These are phyloP conservation scores for Micrastur ruficollis DNA, from an alignment of 2,797 vertebrate species.

Conservation along the genomic window DNA sequence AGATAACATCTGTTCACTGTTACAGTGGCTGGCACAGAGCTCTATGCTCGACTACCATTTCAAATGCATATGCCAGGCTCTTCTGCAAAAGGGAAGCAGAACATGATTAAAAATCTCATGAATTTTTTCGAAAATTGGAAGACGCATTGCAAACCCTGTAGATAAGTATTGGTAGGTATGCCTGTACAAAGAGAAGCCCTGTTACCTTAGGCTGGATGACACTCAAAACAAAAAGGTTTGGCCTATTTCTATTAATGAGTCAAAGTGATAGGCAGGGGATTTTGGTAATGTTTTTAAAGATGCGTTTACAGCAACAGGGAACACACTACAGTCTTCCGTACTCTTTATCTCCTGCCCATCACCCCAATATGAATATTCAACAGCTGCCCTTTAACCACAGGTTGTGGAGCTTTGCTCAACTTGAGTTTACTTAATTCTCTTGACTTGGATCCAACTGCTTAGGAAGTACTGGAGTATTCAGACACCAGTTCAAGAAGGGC, in stretches of 20 bases:
- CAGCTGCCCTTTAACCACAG: not conserved
- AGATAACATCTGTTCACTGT: not conserved
- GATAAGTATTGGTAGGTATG: not conserved
- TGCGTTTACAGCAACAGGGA: not conserved
- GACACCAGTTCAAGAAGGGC: not conserved
- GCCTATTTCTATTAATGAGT: not conserved
- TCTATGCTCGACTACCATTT: not conserved
- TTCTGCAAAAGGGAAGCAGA: not conserved
- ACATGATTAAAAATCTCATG: not conserved
- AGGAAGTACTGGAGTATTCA: not conserved
- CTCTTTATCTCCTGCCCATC: not conserved
- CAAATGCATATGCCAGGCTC: not conserved
- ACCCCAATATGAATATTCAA: not conserved
- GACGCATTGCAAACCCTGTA: not conserved
- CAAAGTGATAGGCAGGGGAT: not conserved
- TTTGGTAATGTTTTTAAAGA: not conserved
- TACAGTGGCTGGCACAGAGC: not conserved
- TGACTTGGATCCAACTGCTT: not conserved
- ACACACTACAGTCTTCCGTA: not conserved
- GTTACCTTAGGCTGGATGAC: not conserved
- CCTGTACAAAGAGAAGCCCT: not conserved
- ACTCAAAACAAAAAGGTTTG: not conserved
- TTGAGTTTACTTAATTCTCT: not conserved
- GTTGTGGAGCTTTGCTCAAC: not conserved
- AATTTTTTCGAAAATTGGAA: not conserved